These are phyloP conservation scores for Crenichthys baileyi DNA, from an alignment of 2,797 vertebrate genomes.

Conservation along the genomic window DNA sequence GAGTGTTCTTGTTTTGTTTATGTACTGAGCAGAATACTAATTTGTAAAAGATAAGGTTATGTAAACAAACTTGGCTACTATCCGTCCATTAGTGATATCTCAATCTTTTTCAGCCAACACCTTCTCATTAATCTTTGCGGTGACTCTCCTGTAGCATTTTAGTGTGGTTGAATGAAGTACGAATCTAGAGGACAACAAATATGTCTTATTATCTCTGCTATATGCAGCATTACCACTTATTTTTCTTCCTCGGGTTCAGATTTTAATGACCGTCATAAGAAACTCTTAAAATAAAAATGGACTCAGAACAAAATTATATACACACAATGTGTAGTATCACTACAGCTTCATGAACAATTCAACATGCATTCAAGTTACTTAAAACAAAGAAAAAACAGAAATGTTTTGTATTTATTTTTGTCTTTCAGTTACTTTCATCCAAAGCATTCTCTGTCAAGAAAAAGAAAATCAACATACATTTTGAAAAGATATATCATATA, in stretches of 20 bases:
- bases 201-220: not conserved
- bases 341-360: not conserved
- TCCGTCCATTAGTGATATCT: not conserved
- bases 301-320: not conserved
- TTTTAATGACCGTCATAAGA: not conserved
- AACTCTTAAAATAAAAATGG: not conserved
- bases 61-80: not conserved
- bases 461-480: not conserved
- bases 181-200: not conserved
- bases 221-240: not conserved
- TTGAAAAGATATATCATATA: not conserved
- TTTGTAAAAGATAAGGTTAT: slow-evolving; percentile 13
- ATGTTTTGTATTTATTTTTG: not conserved
- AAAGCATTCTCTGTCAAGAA: not conserved
- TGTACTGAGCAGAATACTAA: slow-evolving; percentile 1
- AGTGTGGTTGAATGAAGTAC: not conserved
- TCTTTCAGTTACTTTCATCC: not conserved
- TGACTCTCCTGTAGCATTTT: not conserved
- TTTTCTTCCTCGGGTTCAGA: not conserved
- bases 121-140: slow-evolving; percentile 26
- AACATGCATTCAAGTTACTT: not conserved
- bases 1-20: not conserved
- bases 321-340: not conserved
- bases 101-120: not conserved
- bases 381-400: not conserved